Evolutionary conservation across 2,888 invertebrate genomes (phyloP), one percentile per base, ranked within the genome.

Genomic region (Dryobota labecula): DNA sequence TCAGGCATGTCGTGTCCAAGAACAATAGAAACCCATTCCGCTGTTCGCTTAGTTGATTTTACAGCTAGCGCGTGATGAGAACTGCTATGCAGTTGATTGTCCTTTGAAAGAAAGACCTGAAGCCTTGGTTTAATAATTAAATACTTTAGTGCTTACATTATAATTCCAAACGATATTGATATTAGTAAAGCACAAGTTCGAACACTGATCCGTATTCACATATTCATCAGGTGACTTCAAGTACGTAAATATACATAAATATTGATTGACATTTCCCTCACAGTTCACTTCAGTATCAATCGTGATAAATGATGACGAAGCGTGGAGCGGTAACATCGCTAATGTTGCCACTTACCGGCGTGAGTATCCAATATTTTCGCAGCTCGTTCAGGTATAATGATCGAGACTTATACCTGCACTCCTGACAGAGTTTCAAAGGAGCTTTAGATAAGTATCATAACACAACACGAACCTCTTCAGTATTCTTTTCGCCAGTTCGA

Each of bases 281-380:
- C 58, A 71, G 54, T 71, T 82, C 67, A 62, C 60, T 62, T 53
- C 36, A 72, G 49, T 79, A 63, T 83, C 83, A 84, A 84, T 84
- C 85, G 81, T 85, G 78, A 78, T 82, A 82, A 78, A 86, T 70
- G 83, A 77, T 85, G 86, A 83, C 85, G 78, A 78, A 81, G 84
- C 78, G 70, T 43, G 70, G 74, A 71, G 72, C 73, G 70, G 75
- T 76, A 78, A 81, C 77, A 73, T 77, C 74, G 82, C 73, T 87
- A 85, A 87, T 87, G 87, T 84, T 80, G 76, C 85, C 81, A 83
- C 84, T 86, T 84, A 84, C 71, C 67, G 76, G 64, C 65, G 70
- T 81, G 76, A 84, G 80, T 79, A 65, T 80, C 79, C 72, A 76
- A 84, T 80, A 87, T 81, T 75, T 78, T 71, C 67, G 68, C 41